These are phyloP conservation scores for Trachelipus rathkii DNA, from an alignment of 1,140 invertebrate genomes.

Conservation along the genomic window DNA sequence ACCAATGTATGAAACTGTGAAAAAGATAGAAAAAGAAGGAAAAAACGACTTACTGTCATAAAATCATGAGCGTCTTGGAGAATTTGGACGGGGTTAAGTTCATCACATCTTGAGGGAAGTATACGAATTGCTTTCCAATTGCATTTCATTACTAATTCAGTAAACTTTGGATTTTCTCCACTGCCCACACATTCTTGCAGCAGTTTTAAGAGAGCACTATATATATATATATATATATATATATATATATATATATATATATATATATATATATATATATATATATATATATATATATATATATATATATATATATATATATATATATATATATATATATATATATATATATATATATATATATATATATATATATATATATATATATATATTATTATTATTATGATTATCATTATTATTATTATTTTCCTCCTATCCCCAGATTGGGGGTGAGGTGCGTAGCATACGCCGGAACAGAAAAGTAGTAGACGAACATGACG, in stretches of 20 bases:
- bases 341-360: too few species aligned
- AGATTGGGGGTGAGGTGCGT: too few species aligned
- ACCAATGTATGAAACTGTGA: too few species aligned
- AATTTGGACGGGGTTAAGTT: conserved; percentile 73
- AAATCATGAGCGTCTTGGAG: conserved; percentile 80
- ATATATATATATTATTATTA: too few species aligned
- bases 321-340: too few species aligned
- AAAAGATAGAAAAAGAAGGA: neutral
- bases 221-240: conserved; percentile 6
- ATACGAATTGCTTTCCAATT: conserved; percentile 80
- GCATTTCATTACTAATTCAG: conserved; percentile 80
- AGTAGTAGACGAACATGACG: too few species aligned
- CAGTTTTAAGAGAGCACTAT: conserved; percentile 68
- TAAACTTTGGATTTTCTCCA: conserved; percentile 60
- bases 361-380: too few species aligned
- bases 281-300: conserved; percentile 15
- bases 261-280: conserved; percentile 15
- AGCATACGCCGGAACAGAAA: too few species aligned
- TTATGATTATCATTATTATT: too few species aligned
- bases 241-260: conserved; percentile 15
- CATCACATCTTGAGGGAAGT: conserved; percentile 67
- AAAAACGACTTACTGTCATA: conserved; percentile 55
- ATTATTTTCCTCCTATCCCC: too few species aligned
- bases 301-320: neutral
- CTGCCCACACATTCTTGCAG: conserved; percentile 66